phyloP scores from a whole-genome alignment of 1,140 invertebrate species.

The Riptortus pedestris region DNA sequence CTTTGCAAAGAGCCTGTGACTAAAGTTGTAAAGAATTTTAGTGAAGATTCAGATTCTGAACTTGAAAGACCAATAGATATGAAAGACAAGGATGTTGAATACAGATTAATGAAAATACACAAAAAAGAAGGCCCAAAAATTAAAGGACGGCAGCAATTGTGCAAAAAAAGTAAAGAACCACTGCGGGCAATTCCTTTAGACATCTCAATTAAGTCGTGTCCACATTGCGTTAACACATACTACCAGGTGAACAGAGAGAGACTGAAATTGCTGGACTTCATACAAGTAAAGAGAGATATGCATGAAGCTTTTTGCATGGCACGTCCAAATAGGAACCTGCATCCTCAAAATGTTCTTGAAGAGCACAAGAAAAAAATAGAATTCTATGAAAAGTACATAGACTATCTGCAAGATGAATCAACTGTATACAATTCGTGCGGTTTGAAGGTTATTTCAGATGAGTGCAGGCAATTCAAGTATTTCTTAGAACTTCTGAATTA shows the following conservation, averaged over 20 bases:
- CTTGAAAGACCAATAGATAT: too few species aligned
- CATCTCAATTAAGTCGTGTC: not conserved
- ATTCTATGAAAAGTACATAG: not conserved
- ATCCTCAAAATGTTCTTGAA: not conserved
- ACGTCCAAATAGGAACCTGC: not conserved
- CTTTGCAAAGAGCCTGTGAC: not conserved
- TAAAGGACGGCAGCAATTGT: not conserved
- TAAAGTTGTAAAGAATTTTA: too few species aligned
- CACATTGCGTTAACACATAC: not conserved
- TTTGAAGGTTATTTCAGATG: not conserved
- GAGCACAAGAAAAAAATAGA: not conserved
- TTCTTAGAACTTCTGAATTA: not conserved
- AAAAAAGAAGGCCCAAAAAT: not conserved
- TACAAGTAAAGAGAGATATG: not conserved
- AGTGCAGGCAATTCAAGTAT: not conserved
- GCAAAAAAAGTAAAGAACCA: not conserved
- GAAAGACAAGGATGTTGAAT: not conserved
- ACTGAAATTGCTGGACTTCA: not conserved
- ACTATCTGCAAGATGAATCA: not conserved
- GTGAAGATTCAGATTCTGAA: too few species aligned
- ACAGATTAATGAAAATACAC: not conserved
- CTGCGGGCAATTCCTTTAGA: not conserved
- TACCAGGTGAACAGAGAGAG: not conserved
- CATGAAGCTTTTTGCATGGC: not conserved
- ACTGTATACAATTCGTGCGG: not conserved